Conservation (phyloP, 2,113 vertebrate species). For the Anarhynchus alexandrinus region DNA sequence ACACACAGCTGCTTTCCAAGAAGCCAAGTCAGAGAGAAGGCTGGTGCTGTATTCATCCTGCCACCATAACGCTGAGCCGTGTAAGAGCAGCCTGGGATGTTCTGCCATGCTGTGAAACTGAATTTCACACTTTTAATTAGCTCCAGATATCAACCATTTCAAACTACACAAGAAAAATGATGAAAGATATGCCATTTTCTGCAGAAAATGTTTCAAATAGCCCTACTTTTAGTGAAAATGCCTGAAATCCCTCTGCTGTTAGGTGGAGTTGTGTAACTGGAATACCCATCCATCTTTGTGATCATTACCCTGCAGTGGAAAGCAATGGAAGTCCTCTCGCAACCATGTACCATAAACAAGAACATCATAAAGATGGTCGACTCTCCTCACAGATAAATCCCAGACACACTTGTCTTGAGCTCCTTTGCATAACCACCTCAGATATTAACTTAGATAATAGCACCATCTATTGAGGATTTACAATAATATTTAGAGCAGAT, state of each 20-base stretch:
- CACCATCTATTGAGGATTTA: slow-evolving; percentile 66
- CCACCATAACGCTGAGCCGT: fast-evolving
- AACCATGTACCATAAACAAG: neutral
- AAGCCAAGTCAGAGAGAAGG: neutral
- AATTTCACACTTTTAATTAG: neutral
- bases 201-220: neutral
- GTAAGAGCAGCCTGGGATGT: neutral
- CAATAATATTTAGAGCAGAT: neutral
- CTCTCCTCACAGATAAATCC: neutral
- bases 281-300: neutral
- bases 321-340: neutral
- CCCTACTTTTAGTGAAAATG: neutral
- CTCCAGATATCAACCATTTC: neutral
- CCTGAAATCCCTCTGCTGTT: neutral
- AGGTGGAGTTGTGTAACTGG: neutral
- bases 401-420: neutral
- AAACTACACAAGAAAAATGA: neutral
- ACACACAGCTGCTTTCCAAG: neutral
- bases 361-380: neutral
- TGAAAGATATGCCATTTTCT: neutral
- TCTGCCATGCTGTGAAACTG: neutral
- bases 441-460: slow-evolving; percentile 62
- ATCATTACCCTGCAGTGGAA: neutral
- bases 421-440: slow-evolving; percentile 29
- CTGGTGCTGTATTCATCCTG: neutral